A percentile compares a stretch with the other conserved stretches of the same genome.
phyloP scores from a whole-genome alignment of 2,888 invertebrate species.

The Dichetophora obliterata region DNA sequence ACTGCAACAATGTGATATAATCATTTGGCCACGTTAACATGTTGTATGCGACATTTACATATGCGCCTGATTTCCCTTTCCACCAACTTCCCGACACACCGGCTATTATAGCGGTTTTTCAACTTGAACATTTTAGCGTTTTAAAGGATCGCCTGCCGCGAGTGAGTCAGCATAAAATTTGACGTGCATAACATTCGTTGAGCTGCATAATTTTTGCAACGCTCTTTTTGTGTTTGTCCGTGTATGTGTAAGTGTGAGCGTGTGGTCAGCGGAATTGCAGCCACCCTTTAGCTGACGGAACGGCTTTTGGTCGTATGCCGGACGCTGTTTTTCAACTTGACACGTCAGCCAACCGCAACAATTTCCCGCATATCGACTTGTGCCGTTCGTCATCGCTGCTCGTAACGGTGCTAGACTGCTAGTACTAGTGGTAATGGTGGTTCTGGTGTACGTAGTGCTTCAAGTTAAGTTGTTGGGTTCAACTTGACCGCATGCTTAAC shows the following conservation, averaged over 20 bases:
- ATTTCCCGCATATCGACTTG: constrained; percentile 12
- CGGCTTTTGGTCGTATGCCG: background rate
- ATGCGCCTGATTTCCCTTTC: background rate
- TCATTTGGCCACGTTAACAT: constrained; percentile 3
- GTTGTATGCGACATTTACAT: background rate
- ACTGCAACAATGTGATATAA: background rate
- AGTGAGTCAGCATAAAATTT: constrained; percentile 3
- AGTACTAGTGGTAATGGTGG: background rate
- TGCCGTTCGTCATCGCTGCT: background rate
- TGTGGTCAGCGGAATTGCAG: constrained; percentile 15
- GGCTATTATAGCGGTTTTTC: background rate
- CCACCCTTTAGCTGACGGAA: background rate
- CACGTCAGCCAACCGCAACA: background rate
- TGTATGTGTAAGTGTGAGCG: background rate
- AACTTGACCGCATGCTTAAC: background rate
- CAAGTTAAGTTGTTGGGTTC: background rate
- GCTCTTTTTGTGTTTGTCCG: background rate
- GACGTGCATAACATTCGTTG: background rate
- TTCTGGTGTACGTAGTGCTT: background rate
- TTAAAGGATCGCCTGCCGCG: constrained; percentile 7
- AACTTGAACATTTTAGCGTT: background rate
- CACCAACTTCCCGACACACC: background rate
- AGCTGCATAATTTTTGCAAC: background rate
- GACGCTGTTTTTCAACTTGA: constrained; percentile 1
- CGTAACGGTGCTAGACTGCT: background rate